Base-by-base conservation (phyloP, 2,888 invertebrate genomes). In the Meteorus colon region DNA sequence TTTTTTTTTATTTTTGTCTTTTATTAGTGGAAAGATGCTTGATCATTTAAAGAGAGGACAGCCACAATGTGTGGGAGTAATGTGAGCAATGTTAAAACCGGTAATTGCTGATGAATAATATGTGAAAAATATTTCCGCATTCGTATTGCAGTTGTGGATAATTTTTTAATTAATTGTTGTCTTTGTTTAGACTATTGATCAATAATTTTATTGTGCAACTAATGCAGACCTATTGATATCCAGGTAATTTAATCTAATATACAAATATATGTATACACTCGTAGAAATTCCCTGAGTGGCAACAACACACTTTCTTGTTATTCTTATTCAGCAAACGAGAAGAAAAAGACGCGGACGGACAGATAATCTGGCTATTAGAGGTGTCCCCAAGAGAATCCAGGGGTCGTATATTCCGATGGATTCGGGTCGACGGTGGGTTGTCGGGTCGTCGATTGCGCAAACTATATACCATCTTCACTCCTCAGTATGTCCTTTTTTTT, bases 311-410 rank as follows among this genome's bases (percentile, higher is more conserved):
- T 73, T 60, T 19, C 85, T 86, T 83, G 84, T 87, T 87, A 86
- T 85, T 84, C 84, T 85, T 83, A 84, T 85, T 83, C 82, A 82
- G 81, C 81, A 84, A 81, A 78, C 77, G 78, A 79, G 72, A 66
- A 68, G 60, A 70, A 59, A 65, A 65, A 51, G 51, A 41, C 71
- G 72, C 77, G 75, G 71, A 63, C 80, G 84, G 82, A 82, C 83
- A 85, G 88, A 89, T 89, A 89, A 89, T 89, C 89, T 85, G 85
- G 86, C 89, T 88, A 89, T 89, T 89, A 89, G 89, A 88, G 86
- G 85, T 86, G 88, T 87, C 86, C 88, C 88, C 86, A 81, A 75
- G 87, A 86, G 88, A 87, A 83, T 83, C 79, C 80, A 81, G 79
- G 85, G 87, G 87, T 86, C 85, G 82, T 79, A 68, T 74, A 75